These are phyloP conservation scores for Leptoteleia sp. DNA, from an alignment of 1,140 invertebrate genomes.

Conservation along the genomic window DNA sequence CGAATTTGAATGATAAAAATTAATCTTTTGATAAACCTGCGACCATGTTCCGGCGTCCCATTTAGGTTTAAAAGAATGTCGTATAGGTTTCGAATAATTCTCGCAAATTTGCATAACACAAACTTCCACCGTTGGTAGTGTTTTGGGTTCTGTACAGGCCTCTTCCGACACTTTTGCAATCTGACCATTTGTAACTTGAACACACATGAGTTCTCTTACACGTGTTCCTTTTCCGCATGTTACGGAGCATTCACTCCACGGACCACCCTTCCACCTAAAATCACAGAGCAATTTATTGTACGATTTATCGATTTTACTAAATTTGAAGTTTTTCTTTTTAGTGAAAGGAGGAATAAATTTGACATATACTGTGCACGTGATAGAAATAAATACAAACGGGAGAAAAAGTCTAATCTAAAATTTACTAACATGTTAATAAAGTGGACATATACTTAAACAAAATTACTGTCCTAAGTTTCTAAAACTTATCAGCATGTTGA, in stretches of 20 bases:
- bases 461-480: no score
- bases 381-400: no score
- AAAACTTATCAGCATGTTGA: no score
- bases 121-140: slow-evolving; percentile 60
- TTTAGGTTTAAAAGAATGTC: slow-evolving; percentile 15
- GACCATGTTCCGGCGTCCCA: slow-evolving; percentile 49
- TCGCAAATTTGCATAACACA: slow-evolving; percentile 70
- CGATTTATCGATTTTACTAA: no score
- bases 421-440: no score
- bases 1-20: no score
- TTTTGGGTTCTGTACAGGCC: slow-evolving; percentile 71
- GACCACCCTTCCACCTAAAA: slow-evolving; percentile 71
- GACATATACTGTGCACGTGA: no score
- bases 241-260: slow-evolving; percentile 83
- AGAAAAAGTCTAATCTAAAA: no score
- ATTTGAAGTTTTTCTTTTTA: no score
- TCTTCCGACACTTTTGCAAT: slow-evolving; percentile 77
- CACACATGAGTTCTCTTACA: slow-evolving; percentile 80
- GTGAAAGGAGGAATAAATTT: no score
- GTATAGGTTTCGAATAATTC: slow-evolving; percentile 34
- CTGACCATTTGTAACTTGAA: slow-evolving; percentile 76
- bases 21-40: no score
- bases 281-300: background rate
- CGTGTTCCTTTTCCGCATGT: slow-evolving; percentile 85
- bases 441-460: no score